Evolutionary conservation across 2,888 invertebrate species (phyloP), one percentile per base, ranked within the genome.

Genomic region (Galeruca laticollis): DNA sequence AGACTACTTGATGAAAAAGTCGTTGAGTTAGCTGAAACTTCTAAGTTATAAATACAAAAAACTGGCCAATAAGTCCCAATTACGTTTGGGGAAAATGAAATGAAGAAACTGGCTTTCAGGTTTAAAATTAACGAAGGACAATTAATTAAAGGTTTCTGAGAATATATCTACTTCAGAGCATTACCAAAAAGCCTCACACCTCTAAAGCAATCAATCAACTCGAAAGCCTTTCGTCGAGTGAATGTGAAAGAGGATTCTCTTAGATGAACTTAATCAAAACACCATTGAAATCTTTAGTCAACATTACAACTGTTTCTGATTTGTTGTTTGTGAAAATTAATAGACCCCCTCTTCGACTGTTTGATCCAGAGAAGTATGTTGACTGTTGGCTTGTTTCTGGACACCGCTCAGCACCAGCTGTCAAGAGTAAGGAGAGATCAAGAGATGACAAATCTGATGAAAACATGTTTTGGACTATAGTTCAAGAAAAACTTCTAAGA

Each of bases 71-170:
- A 37, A 9, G 5, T 33, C 33, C 33, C 33, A 33, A 33, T 33
- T 6, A 33, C 33, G 4, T 33, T n/a, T n/a, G n/a, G n/a, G n/a
- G n/a, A n/a, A n/a, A n/a, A n/a, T n/a, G n/a, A n/a, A n/a, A n/a
- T n/a, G n/a, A n/a, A n/a, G n/a, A n/a, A n/a, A n/a, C n/a, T n/a
- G n/a, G n/a, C n/a, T n/a, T n/a, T n/a, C n/a, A 51, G 51, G 51
- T 51, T 51, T 18, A 51, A 51, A 51, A 13, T 51, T 51, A 51
- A 51, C 51, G 15, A 51, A 51, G 18, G 51, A 51, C 51, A 51
- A 18, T 51, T 51, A 51, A 15, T 51, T 51, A 51, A 13, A 51
- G 18, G 51, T 52, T 52, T 52, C 8, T 21, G 26, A 20, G 31
- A 52, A 52, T 52, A 8, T 52, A 52, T 52, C 18, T 52, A 21